Evolutionary conservation across 2,888 invertebrate species (phyloP), one percentile per base, ranked within the genome.

Genomic region (Nineta flava): DNA sequence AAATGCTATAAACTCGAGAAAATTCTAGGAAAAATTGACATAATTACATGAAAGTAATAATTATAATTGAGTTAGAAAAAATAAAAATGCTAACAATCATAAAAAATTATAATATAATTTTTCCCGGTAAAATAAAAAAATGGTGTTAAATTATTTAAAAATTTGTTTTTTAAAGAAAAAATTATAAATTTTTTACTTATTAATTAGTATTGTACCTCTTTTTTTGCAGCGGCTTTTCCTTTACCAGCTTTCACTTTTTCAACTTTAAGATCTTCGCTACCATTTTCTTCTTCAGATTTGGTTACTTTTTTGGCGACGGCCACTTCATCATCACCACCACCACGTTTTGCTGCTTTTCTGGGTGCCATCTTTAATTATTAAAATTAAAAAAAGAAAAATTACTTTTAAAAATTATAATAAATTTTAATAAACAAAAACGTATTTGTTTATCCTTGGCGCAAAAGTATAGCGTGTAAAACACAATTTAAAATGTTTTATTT

Each of bases 291-390:
- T 9, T 10, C 16, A 34, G 46, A n/a, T 46, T 46, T 46, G 34
- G 19, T 15, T 15, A 35, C 15, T 46, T 46, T 46, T 16, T 35
- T 46, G 9, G 32, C 34, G 2, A 46, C 32, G 2, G 46, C 6
- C 12, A 16, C 35, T 35, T 46, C 34, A 9, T 46, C 46, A 35
- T 32, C 46, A 15, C 35, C 35, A 9, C 21, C 46, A 15, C 21
- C 46, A 34, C 46, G 46, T 46, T 46, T 46, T 32, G 46, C 16
- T n/a, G 21, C 35, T 34, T 46, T 46, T 46, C 26, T 46, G 13
- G 46, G 34, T 15, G 46, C 34, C 46, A 46, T 46, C 26, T 35
- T 46, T 43, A 6, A 17, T 43, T 13, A 15, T 9, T 40, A 40
- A 40, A 9, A 9, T 15, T 10, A 38, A 9, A 38, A 5, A 35